Base-by-base conservation (phyloP, 2,113 vertebrate species). In the Sander vitreus region DNA sequence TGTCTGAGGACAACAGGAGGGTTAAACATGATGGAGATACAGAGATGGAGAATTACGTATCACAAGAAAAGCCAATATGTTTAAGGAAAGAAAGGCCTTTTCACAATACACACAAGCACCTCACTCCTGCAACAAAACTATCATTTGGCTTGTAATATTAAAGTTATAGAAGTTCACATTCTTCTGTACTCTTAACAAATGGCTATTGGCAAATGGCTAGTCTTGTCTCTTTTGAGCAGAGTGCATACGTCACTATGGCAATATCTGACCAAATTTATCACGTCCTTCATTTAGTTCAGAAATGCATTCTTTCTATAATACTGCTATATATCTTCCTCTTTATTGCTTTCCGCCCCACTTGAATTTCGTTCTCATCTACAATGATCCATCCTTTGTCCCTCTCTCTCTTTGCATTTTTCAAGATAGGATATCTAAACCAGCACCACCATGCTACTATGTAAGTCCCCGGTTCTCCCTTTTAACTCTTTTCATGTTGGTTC, bases 371-470 rank as follows among this genome's bases (percentile, higher is more conserved):
- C 13, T 71, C 79, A 83, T 54, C 58, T 64, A 45, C 65, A n/a
- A 15, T 39, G 54, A 78, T 85, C 27, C 51, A 39, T 23, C 13
- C 43, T 72, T 53, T 11, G 7, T 45, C n/a, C 3, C 33, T 43
- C 23, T 21, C 23, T 21, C 70, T 14, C n/a, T 15, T 13, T 3
- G 18, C 19, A 13, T 21, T 39, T 5, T n/a, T 18, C 66, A 51
- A 57, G 69, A 71, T 60, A 73, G 55, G 7, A 68, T 23, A 39
- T 78, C 69, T 80, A 68, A 1, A 80, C 85, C 19, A 76, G 63
- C 75, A 53, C 55, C 16, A 16, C 19, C 14, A 13, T 19, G 33
- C 47, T 2, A 11, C 50, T 18, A 3, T 19, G 23, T 15, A 25
- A 50, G 45, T 73, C 53, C 63, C 72, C 16, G 25, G 21, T 43